phyloP scores from a whole-genome alignment of 53 echinoderm and acorn worm genomes.

The Mesocentrotus franciscanus region DNA sequence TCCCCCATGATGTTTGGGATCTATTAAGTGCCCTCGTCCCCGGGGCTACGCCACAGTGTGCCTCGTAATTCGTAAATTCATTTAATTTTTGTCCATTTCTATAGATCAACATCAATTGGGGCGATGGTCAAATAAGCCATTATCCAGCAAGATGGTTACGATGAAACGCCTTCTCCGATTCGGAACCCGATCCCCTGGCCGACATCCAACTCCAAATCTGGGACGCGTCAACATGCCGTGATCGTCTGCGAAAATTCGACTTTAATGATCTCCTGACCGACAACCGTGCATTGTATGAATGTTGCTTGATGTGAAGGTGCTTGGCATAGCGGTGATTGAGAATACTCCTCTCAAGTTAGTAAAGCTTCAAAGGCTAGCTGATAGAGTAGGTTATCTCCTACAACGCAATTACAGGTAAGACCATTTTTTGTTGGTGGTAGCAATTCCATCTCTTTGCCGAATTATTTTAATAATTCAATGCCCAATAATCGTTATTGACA shows the following conservation, averaged over 20 bases:
- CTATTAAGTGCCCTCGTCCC: no score
- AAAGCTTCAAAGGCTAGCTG: constrained; percentile 41
- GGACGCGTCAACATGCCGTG: constrained; percentile 47
- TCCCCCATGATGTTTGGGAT: no score
- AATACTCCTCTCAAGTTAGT: neutral
- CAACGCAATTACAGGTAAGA: constrained; percentile 53
- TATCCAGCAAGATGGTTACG: constrained; percentile 47
- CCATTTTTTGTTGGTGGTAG: neutral
- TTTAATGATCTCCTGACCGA: constrained; percentile 63
- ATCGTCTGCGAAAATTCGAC: constrained; percentile 10
- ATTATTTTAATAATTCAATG: no score
- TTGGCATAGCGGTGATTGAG: constrained; percentile 8
- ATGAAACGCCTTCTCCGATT: constrained; percentile 42
- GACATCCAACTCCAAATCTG: constrained; percentile 44
- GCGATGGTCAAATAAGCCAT: constrained; percentile 38
- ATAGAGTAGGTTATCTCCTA: constrained; percentile 31
- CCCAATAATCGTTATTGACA: no score
- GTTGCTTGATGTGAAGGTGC: constrained; percentile 50
- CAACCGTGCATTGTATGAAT: constrained; percentile 43
- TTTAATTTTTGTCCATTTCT: neutral
- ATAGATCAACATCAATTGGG: constrained; percentile 48
- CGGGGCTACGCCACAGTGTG: no score
- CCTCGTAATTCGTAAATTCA: no score
- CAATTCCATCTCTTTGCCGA: no score
- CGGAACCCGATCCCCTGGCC: constrained; percentile 47